Evolutionary conservation across 2,888 invertebrate species (phyloP).

Genomic region (Timema cristinae): DNA sequence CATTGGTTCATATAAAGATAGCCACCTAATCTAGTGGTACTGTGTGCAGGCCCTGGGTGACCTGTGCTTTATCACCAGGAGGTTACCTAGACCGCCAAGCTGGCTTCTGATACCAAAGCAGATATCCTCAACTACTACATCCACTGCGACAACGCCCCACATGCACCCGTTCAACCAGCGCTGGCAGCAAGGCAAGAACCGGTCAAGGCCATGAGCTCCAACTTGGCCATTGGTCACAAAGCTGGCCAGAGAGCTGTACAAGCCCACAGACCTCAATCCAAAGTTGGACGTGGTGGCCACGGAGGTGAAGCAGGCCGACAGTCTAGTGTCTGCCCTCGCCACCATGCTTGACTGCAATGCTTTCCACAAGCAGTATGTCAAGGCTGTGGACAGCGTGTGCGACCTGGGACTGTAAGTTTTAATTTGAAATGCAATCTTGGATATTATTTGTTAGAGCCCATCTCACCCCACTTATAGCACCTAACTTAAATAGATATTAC

Average conservation of each 20-base stretch:
- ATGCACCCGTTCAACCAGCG: constrained; percentile 79
- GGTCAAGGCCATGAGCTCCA: constrained; percentile 50
- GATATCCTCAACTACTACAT: constrained; percentile 66
- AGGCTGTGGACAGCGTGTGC: constrained; percentile 75
- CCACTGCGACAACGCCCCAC: constrained; percentile 74
- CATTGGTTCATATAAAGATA: constrained; percentile 10
- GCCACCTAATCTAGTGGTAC: background rate
- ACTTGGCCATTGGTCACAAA: constrained; percentile 49
- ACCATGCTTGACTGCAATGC: constrained; percentile 78
- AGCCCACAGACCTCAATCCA: constrained; percentile 57
- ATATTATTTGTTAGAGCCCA: no score
- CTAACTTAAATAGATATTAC: no score
- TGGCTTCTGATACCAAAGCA: constrained; percentile 52
- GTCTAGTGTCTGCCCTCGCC: constrained; percentile 51
- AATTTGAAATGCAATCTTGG: background rate
- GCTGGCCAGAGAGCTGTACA: constrained; percentile 52
- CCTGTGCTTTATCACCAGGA: constrained; percentile 80
- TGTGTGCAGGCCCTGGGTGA: constrained; percentile 64
- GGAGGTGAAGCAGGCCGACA: constrained; percentile 73
- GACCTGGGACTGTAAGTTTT: constrained; percentile 65
- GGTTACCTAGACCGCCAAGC: constrained; percentile 59
- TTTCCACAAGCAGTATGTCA: constrained; percentile 77
- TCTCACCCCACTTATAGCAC: no score
- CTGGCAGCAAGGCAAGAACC: constrained; percentile 71
- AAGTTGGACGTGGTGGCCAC: constrained; percentile 71